phyloP scores from a whole-genome alignment of 2,888 invertebrate species.

The Acleris holmiana region DNA sequence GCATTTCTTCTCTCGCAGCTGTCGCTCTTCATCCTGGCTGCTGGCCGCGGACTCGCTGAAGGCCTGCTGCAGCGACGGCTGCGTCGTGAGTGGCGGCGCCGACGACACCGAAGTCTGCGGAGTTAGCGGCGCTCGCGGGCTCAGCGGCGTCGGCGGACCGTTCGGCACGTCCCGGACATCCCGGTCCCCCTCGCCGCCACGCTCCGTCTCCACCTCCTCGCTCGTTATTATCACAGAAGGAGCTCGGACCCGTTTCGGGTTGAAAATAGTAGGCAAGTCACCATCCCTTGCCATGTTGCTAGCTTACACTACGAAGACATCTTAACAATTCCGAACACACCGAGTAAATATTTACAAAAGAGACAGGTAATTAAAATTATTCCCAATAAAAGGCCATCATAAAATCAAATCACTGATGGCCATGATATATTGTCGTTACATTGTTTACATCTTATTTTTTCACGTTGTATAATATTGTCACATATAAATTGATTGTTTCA shows the following conservation, averaged over 20 bases:
- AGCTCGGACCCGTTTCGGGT: constrained; percentile 88
- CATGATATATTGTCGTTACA: constrained; percentile 28
- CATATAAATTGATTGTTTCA: constrained; percentile 27
- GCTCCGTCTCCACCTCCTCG: constrained; percentile 81
- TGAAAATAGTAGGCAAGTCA: constrained; percentile 92
- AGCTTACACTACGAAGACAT: constrained; percentile 46
- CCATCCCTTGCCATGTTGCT: constrained; percentile 87
- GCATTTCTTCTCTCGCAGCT: constrained; percentile 82
- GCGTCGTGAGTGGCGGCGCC: constrained; percentile 74
- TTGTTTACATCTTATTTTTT: constrained; percentile 18
- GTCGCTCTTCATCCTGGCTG: constrained; percentile 86
- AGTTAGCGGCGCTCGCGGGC: constrained; percentile 75
- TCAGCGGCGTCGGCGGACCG: constrained; percentile 77
- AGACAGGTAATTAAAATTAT: constrained; percentile 31
- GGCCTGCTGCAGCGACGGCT: constrained; percentile 78
- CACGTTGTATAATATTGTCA: constrained; percentile 29
- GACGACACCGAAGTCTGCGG: constrained; percentile 79
- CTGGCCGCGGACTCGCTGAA: constrained; percentile 83
- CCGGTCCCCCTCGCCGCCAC: constrained; percentile 63
- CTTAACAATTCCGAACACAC: constrained; percentile 36
- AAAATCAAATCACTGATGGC: constrained; percentile 11
- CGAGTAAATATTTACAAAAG: constrained; percentile 42
- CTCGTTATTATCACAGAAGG: constrained; percentile 89
- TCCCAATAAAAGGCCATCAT: constrained; percentile 26
- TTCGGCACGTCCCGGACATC: constrained; percentile 73